phyloP scores from a whole-genome alignment of 2,797 vertebrate species.

The Brotula barbata region DNA sequence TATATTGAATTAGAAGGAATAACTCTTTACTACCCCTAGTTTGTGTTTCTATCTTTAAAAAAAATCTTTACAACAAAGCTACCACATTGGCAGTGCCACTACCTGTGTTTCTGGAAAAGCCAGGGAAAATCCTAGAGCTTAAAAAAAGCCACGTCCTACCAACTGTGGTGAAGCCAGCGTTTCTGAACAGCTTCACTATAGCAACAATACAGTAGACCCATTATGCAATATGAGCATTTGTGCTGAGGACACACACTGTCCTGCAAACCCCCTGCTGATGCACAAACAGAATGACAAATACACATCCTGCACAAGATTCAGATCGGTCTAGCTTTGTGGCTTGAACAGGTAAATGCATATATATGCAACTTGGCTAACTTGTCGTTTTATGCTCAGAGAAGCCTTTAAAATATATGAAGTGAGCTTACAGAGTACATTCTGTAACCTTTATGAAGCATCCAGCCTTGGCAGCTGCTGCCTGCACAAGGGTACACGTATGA shows the following conservation, averaged over 20 bases:
- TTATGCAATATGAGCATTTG: slow-evolving; percentile 36
- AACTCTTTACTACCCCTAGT: not conserved
- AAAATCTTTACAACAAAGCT: slow-evolving; percentile 19
- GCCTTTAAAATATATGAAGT: slow-evolving; percentile 8
- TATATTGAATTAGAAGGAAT: no score
- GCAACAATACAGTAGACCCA: slow-evolving; percentile 45
- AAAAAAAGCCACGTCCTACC: slow-evolving; percentile 5
- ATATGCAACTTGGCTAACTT: not conserved
- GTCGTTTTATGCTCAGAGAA: not conserved
- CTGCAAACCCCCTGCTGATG: slow-evolving; percentile 38
- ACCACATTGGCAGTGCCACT: slow-evolving; percentile 16
- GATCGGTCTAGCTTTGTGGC: slow-evolving; percentile 1
- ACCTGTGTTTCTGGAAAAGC: slow-evolving; percentile 43
- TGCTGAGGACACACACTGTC: slow-evolving; percentile 26
- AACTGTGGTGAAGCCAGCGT: slow-evolving; percentile 22
- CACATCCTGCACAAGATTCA: no score
- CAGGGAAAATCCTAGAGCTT: slow-evolving; percentile 43
- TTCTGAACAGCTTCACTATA: slow-evolving; percentile 30
- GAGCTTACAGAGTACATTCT: slow-evolving; percentile 27
- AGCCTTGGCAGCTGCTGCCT: slow-evolving; percentile 34
- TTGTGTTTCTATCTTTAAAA: slow-evolving; percentile 11
- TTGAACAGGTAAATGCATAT: slow-evolving; percentile 8
- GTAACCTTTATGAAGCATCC: slow-evolving; percentile 29
- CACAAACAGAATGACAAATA: slow-evolving; percentile 17
- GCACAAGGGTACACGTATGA: slow-evolving; percentile 27